Evolutionary conservation across 2,888 invertebrate genomes (phyloP).

Genomic region (Hypercompe scribonia): DNA sequence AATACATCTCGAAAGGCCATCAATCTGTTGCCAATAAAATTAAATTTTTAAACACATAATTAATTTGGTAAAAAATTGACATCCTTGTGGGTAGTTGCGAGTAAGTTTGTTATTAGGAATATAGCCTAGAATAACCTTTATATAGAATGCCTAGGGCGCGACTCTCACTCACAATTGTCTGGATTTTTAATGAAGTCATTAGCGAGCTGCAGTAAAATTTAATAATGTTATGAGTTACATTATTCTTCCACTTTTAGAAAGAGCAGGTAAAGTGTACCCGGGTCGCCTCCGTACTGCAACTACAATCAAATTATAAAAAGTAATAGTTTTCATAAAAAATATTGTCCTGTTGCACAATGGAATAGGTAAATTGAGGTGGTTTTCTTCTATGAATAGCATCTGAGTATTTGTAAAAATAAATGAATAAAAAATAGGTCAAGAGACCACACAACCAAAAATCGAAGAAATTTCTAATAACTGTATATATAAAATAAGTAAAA

Average conservation of each 20-base stretch:
- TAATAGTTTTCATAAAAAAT: background rate
- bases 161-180: background rate
- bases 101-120: background rate
- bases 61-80: too few species aligned
- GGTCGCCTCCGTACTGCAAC: background rate
- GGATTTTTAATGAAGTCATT: background rate
- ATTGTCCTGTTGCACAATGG: background rate
- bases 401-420: too few species aligned
- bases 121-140: background rate
- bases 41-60: too few species aligned
- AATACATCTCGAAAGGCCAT: too few species aligned
- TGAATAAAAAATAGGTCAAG: too few species aligned
- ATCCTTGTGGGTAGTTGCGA: background rate
- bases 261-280: background rate
- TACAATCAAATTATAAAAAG: background rate
- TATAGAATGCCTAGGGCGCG: background rate
- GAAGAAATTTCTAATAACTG: too few species aligned
- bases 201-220: constrained; percentile 4
- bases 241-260: background rate
- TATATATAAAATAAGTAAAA: too few species aligned
- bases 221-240: background rate
- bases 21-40: too few species aligned
- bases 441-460: too few species aligned
- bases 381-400: too few species aligned
- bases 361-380: too few species aligned